A percentile compares a stretch with the other conserved stretches of the same genome.
These are phyloP conservation scores for Leucophenga montana DNA, from an alignment of 2,888 invertebrate species.

Conservation along the genomic window DNA sequence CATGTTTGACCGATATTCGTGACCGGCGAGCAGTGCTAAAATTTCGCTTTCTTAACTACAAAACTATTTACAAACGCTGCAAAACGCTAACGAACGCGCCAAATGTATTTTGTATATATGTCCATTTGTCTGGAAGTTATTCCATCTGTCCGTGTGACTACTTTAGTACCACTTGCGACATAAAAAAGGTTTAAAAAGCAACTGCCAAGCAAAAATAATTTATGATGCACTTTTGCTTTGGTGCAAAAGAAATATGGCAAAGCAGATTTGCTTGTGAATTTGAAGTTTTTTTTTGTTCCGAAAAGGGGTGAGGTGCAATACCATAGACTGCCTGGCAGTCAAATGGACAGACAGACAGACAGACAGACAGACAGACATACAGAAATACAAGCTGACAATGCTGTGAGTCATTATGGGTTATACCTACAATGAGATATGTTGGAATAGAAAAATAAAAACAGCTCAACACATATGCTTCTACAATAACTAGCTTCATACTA, in stretches of 20 bases:
- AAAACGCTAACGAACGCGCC: slow-evolving; percentile 21
- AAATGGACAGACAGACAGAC: not conserved
- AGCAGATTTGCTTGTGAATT: slow-evolving; percentile 5
- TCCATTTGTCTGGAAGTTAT: slow-evolving; percentile 28
- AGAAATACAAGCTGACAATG: slow-evolving; percentile 11
- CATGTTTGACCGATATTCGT: slow-evolving; percentile 66
- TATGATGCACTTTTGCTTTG: slow-evolving; percentile 63
- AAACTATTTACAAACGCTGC: not conserved
- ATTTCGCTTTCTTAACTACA: slow-evolving; percentile 25
- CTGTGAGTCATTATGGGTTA: slow-evolving; percentile 13
- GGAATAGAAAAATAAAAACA: not conserved
- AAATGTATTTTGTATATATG: not conserved
- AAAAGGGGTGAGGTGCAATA: too few relatives aligned
- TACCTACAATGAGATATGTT: not conserved
- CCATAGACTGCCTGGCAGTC: not conserved
- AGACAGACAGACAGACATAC: slow-evolving; percentile 4
- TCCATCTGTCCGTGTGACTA: slow-evolving; percentile 56
- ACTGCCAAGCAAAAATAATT: slow-evolving; percentile 56
- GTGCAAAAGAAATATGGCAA: slow-evolving; percentile 20
- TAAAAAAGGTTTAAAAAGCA: slow-evolving; percentile 35
- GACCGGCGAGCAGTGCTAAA: slow-evolving; percentile 54
- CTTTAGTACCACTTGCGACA: slow-evolving; percentile 49
- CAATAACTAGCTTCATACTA: not conserved
- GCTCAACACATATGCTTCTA: not conserved
- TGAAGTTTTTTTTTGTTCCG: too few relatives aligned